These are phyloP conservation scores for Rousettus leschenaultii DNA, from an alignment of 2,113 vertebrate genomes.

Conservation along the genomic window DNA sequence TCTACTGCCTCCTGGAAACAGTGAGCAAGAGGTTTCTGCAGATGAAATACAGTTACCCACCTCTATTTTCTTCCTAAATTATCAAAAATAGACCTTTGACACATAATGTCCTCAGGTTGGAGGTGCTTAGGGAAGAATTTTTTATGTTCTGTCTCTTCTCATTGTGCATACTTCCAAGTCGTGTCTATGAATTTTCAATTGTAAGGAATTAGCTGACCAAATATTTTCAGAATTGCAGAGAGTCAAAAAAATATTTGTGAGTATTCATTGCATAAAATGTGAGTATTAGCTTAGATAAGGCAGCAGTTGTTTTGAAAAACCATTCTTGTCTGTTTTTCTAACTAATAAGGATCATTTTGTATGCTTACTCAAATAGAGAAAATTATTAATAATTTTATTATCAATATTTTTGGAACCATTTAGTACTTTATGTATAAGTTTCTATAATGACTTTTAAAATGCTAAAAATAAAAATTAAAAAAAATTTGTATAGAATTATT, in stretches of 20 bases:
- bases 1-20: rapidly evolving
- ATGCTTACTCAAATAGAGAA: background rate
- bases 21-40: background rate
- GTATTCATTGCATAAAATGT: background rate
- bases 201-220: background rate
- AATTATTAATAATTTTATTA: background rate
- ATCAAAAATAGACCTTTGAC: background rate
- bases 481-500: background rate
- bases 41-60: background rate
- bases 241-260: background rate
- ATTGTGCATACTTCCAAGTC: background rate
- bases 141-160: background rate
- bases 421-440: background rate
- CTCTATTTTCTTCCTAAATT: background rate
- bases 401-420: background rate
- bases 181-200: background rate
- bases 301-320: background rate
- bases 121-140: background rate
- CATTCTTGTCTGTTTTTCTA: background rate
- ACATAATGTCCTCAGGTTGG: background rate
- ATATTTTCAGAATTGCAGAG: background rate
- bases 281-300: background rate
- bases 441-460: background rate
- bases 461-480: background rate
- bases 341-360: background rate